Evolutionary conservation across 2,888 invertebrate genomes (phyloP), one percentile per base, ranked within the genome.

Genomic region (Dinocampus coccinellae): DNA sequence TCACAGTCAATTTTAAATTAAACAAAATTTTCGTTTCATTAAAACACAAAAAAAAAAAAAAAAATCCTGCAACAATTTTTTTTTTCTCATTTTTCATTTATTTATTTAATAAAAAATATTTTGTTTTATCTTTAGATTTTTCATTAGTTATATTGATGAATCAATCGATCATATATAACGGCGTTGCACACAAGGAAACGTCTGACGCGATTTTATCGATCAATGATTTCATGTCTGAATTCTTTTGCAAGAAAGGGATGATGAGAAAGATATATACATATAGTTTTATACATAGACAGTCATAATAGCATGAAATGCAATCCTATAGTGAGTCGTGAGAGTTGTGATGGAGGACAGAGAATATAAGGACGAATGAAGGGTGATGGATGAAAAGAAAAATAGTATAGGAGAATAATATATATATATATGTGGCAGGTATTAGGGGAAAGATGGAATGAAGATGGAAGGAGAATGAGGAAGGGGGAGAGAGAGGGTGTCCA

Each of bases 221-320:
- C 79, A 75, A 73, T 70, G 64, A n/a, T 70, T 39, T 53, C 53
- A 24, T 47, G 62, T 71, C 53, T 61, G 22, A 52, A 60, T 64
- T 65, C 53, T 66, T 66, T 66, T 53, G 61, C 70, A 53, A 53
- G 66, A 33, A 67, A 70, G 39, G 69, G 60, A 68, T 62, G 36
- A 60, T 34, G 57, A 70, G 9, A 4, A 58, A 64, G 63, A 29
- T 53, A 61, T 39, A 10, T 39, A n/a, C n/a, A 39, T n/a, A 39
- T 39, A 13, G 70, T 9, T 53, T 13, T 63, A 29, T 63, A 47
- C 52, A 26, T 16, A 11, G 72, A 73, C 76, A 76, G 75, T 74
- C 78, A 80, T 81, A 83, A 83, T 80, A 80, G 81, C 78, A 78
- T 78, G 82, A 80, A 82, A 81, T 77, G 81, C 82, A 83, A 84